Percentiles rank a stretch among this genome's conserved stretches.
phyloP scores from a whole-genome alignment of 2,113 vertebrate genomes.

The Dipodomys merriami region DNA sequence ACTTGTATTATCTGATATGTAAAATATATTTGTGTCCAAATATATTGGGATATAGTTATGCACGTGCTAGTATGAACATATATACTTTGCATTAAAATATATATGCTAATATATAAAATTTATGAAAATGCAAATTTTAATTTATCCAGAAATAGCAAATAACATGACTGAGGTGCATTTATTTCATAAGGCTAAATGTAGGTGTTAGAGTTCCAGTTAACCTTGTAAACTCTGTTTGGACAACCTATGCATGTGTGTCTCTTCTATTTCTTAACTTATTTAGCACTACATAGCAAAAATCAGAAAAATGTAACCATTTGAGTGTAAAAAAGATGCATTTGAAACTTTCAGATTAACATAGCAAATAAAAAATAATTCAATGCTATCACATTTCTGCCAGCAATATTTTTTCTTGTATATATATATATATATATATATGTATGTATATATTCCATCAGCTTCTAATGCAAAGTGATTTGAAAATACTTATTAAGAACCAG shows the following conservation, averaged over 20 bases:
- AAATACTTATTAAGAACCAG: conserved; percentile 4
- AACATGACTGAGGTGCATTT: not conserved
- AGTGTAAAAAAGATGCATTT: not conserved
- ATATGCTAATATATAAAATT: too few species aligned
- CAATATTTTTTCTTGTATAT: conserved; percentile 29
- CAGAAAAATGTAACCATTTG: not conserved
- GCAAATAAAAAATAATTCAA: conserved; percentile 23
- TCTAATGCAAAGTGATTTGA: not conserved
- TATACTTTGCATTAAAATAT: not conserved
- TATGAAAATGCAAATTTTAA: not conserved
- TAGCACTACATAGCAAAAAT: not conserved
- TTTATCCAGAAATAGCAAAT: not conserved
- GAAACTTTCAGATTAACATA: not conserved
- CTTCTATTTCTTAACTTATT: not conserved
- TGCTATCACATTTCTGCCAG: not conserved
- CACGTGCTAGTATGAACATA: not conserved
- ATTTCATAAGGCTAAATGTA: not conserved
- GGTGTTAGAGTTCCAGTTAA: not conserved
- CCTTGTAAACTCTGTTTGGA: not conserved
- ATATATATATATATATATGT: too few species aligned
- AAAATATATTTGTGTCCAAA: conserved; percentile 3
- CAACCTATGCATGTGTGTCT: not conserved
- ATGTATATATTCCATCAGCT: not conserved
- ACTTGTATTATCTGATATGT: not conserved
- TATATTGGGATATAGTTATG: not conserved